phyloP scores from a whole-genome alignment of 2,113 vertebrate genomes.

The Eira barbara region DNA sequence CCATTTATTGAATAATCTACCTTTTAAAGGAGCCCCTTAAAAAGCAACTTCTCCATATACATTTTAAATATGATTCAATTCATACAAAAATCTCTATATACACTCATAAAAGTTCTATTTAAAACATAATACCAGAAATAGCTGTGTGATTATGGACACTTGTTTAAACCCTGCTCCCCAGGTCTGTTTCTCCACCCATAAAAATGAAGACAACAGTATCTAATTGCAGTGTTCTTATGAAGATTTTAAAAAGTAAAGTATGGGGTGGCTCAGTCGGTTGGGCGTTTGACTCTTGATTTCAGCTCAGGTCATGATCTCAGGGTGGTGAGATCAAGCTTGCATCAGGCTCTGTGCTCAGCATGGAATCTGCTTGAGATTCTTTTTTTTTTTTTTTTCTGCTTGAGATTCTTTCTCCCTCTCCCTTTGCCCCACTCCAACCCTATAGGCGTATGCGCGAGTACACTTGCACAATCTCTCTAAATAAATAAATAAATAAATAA shows the following conservation, averaged over 20 bases:
- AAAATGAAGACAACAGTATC: background rate
- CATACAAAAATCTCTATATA: background rate
- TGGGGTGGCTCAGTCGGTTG: background rate
- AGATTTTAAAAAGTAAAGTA: background rate
- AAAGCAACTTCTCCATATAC: background rate
- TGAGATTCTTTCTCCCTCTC: background rate
- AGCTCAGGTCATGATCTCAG: background rate
- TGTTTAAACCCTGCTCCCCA: background rate
- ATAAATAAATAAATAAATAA: background rate
- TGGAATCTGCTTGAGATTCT: background rate
- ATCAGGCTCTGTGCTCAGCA: background rate
- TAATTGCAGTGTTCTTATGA: background rate
- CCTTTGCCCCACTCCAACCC: background rate
- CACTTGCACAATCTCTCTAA: background rate
- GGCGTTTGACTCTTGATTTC: background rate
- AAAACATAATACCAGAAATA: background rate
- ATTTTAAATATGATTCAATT: constrained; percentile 15
- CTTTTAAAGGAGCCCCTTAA: constrained; percentile 13
- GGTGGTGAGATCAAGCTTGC: background rate
- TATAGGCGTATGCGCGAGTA: fast-evolving
- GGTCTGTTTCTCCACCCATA: background rate
- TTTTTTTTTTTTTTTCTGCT: no score
- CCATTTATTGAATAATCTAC: constrained; percentile 37
- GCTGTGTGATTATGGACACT: background rate
- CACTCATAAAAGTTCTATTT: background rate